phyloP scores from a whole-genome alignment of 1,140 invertebrate species.

The Drosophila mayri region DNA sequence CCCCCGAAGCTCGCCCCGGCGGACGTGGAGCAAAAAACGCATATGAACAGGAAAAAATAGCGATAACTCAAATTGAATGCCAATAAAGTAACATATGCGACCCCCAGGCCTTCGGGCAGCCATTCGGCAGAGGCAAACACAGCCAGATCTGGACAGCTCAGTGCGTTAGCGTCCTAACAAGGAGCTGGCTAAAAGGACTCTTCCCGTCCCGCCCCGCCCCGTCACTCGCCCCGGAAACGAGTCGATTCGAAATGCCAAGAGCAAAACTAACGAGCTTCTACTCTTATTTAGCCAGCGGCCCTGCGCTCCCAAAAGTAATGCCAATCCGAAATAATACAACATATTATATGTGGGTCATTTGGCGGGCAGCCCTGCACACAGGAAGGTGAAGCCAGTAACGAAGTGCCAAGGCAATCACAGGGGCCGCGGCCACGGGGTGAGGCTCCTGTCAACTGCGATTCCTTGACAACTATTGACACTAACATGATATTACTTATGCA shows the following conservation, averaged over 20 bases:
- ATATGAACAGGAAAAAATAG: slow-evolving; percentile 81
- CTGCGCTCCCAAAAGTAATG: slow-evolving; percentile 54
- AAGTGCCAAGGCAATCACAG: slow-evolving; percentile 44
- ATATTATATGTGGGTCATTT: slow-evolving; percentile 45
- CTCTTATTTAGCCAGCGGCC: slow-evolving; percentile 66
- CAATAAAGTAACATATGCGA: slow-evolving; percentile 80
- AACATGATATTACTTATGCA: slow-evolving; percentile 78
- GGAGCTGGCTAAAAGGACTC: slow-evolving; percentile 64
- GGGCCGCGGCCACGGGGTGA: background rate
- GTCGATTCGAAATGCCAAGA: slow-evolving; percentile 62
- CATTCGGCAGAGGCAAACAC: slow-evolving; percentile 34
- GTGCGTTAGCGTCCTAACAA: slow-evolving; percentile 64
- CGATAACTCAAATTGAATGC: slow-evolving; percentile 81
- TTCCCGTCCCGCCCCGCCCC: slow-evolving; percentile 33
- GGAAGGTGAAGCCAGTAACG: slow-evolving; percentile 58
- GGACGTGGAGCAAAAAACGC: slow-evolving; percentile 53
- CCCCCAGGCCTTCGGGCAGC: slow-evolving; percentile 36
- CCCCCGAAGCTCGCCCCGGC: slow-evolving; percentile 11
- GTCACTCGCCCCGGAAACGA: slow-evolving; percentile 51
- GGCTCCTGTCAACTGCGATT: slow-evolving; percentile 62
- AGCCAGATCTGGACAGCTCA: slow-evolving; percentile 30
- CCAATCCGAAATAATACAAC: slow-evolving; percentile 78
- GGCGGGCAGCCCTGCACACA: background rate
- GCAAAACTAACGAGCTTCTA: slow-evolving; percentile 77
- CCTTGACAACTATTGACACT: slow-evolving; percentile 77